These are phyloP conservation scores for Ciconia maguari DNA, from an alignment of 2,113 vertebrate genomes.

Conservation along the genomic window DNA sequence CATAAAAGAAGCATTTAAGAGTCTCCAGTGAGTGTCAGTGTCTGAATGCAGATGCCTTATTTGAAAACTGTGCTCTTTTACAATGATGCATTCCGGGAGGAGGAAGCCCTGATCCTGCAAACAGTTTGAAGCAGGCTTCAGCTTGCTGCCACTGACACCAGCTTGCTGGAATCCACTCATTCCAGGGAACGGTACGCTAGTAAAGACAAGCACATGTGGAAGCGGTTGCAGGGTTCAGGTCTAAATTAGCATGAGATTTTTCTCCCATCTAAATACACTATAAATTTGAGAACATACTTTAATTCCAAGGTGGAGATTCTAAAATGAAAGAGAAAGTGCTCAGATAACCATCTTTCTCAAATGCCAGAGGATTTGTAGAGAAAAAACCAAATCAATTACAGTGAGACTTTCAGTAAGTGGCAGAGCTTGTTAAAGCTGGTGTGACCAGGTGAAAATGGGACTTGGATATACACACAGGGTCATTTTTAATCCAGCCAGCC, in stretches of 20 bases:
- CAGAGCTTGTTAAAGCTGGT: neutral
- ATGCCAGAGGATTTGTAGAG: neutral
- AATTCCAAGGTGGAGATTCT: neutral
- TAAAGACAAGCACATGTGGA: neutral
- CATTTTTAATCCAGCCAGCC: neutral
- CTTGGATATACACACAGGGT: neutral
- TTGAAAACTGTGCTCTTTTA: constrained; percentile 33
- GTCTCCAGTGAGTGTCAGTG: constrained; percentile 46
- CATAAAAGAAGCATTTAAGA: constrained; percentile 50
- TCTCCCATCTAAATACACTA: neutral
- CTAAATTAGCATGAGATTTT: neutral
- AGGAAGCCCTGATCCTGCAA: constrained; percentile 6
- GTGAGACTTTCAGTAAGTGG: neutral
- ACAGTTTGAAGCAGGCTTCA: constrained; percentile 8
- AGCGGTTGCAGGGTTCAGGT: neutral
- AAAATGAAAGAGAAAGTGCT: neutral
- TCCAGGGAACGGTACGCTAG: neutral
- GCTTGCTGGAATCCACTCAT: constrained; percentile 13
- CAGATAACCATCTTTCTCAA: neutral
- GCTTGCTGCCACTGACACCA: constrained; percentile 19
- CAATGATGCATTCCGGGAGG: constrained; percentile 25
- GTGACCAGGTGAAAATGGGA: neutral
- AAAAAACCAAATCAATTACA: neutral
- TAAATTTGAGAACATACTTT: neutral
- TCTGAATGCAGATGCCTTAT: constrained; percentile 10